Base-by-base conservation (phyloP, 2,113 vertebrate species). In the Salvelinus sp. region DNA sequence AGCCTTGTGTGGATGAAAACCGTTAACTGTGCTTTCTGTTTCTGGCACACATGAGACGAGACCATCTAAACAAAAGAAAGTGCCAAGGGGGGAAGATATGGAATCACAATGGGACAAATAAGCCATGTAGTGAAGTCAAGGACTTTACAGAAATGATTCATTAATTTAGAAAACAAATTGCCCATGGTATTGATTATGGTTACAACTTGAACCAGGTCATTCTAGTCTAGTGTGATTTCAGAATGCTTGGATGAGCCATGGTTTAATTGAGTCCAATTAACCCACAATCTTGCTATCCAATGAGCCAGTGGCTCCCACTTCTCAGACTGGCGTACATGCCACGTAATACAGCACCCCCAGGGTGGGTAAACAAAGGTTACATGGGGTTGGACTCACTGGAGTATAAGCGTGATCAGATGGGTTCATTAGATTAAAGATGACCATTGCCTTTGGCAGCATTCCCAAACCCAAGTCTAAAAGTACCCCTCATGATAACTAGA, bases 261-360 rank as follows among this genome's bases (percentile, higher is more conserved):
- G 12, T 33, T 30, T 48, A 73, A 22, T 27, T 74, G 14, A n/a
- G 25, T 66, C 10, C 23, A 44, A 77, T 50, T 60, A 63, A 72
- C 22, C 22, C 69, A 22, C 57, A 79, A 84, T 72, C 73, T 71
- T 70, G 47, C 80, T 77, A 71, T 70, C 54, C 28, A 63, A 69
- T 33, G 65, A 82, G 63, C 75, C 3, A 14, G 12, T 60, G 14
- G 1, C 22, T 74, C 70, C 38, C 70, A 60, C 33, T 28, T 48
- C 10, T 27, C 25, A 44, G 23, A 74, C 66, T 27, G 14, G 16
- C 28, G 28, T 13, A 68, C 12, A 65, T n/a, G 28, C 33, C 54
- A 10, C 4, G 3, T 20, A 74, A 69, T 60, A 67, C 47, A 18
- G 16, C 70, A 48, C 38, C 38, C 38, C 38, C 2, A 2, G 38